A percentile compares a stretch with the other conserved stretches of the same genome.
phyloP scores from a whole-genome alignment of 2,797 vertebrate genomes.

The Myotis myotis region DNA sequence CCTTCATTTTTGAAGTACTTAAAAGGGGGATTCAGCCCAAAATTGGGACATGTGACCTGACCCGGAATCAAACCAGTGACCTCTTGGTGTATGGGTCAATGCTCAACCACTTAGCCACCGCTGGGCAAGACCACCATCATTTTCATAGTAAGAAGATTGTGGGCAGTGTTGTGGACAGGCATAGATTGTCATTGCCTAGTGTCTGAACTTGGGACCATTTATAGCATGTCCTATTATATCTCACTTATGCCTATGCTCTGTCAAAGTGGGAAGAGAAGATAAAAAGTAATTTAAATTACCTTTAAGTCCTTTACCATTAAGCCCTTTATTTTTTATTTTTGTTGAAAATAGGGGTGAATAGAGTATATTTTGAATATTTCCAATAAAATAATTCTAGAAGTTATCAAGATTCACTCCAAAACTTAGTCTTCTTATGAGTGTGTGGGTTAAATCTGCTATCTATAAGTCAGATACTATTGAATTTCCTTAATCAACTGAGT shows the following conservation, averaged over 20 bases:
- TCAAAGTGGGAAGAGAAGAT: background rate
- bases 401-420: background rate
- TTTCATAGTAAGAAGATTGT: background rate
- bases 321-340: background rate
- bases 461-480: background rate
- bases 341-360: background rate
- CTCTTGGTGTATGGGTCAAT: too few species aligned
- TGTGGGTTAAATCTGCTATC: background rate
- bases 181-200: background rate
- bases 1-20: too few species aligned
- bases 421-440: background rate
- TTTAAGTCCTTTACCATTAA: background rate
- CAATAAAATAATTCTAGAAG: background rate
- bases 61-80: too few species aligned
- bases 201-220: background rate
- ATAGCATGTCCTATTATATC: background rate
- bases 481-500: background rate
- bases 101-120: too few species aligned
- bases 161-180: background rate
- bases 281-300: background rate
- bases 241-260: background rate
- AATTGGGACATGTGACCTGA: too few species aligned
- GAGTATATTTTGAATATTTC: background rate
- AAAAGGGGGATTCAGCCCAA: too few species aligned
- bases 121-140: background rate